Conservation (phyloP, 1,140 invertebrate genomes). For the Drosophila tristis region DNA sequence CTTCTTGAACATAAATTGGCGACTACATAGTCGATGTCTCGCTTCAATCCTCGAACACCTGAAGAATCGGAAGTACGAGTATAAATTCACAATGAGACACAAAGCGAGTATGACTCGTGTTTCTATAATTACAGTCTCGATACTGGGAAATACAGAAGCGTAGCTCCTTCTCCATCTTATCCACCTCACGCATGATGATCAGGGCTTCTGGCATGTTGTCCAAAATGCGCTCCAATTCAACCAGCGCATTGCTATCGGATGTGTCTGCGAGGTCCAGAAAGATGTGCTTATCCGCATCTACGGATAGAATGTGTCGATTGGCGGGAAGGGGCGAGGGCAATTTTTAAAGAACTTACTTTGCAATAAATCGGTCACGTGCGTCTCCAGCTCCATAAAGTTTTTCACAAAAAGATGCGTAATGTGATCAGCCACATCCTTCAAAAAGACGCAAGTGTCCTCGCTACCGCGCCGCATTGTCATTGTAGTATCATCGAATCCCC, state of each 20-base stretch:
- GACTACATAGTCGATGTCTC: too few species aligned
- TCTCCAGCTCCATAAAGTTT: conserved; percentile 90
- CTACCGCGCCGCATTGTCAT: conserved; percentile 86
- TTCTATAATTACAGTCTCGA: too few species aligned
- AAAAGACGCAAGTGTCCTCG: conserved; percentile 88
- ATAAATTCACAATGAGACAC: too few species aligned
- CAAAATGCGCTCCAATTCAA: conserved; percentile 89
- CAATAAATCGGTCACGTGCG: conserved; percentile 86
- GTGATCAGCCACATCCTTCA: conserved; percentile 88
- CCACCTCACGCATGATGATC: conserved; percentile 87
- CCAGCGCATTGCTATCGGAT: conserved; percentile 90
- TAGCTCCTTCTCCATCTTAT: conserved; percentile 86
- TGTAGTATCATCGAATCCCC: conserved; percentile 87
- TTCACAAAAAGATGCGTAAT: conserved; percentile 87
- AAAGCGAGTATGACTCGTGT: too few species aligned
- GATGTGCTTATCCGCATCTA: conserved; percentile 75
- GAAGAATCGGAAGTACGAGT: too few species aligned
- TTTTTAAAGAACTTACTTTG: conserved; percentile 84
- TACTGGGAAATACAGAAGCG: conserved; percentile 84
- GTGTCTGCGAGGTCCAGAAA: conserved; percentile 89
- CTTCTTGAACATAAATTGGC: too few species aligned
- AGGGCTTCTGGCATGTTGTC: conserved; percentile 87
- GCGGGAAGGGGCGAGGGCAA: too few species aligned
- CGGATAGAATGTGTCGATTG: neutral
- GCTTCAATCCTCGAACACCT: too few species aligned